These are phyloP conservation scores for Brachystomella parvula DNA, from an alignment of 1,140 invertebrate species.

Conservation along the genomic window DNA sequence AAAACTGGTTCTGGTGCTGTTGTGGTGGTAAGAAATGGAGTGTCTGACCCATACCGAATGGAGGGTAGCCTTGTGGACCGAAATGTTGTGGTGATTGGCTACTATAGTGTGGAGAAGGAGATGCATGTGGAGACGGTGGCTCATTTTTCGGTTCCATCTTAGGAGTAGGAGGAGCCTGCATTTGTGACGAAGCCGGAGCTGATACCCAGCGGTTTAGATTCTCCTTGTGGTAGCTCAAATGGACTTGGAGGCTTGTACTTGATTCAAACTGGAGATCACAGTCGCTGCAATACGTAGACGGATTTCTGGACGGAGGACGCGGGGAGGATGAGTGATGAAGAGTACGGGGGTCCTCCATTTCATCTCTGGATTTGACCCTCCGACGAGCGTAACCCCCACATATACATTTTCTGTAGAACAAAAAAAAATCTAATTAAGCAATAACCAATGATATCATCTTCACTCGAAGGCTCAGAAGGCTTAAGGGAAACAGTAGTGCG, in stretches of 20 bases:
- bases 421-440: background rate
- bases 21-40: background rate
- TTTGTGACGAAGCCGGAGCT: slow-evolving; percentile 14
- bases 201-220: slow-evolving; percentile 62
- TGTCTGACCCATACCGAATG: background rate
- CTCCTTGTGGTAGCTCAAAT: slow-evolving; percentile 68
- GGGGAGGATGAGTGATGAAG: background rate
- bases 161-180: background rate
- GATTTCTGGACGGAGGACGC: background rate
- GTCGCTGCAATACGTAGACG: slow-evolving; percentile 52
- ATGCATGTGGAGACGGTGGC: background rate
- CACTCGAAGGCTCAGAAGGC: too few relatives aligned
- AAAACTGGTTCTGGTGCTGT: slow-evolving; percentile 11
- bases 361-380: background rate
- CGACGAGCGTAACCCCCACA: background rate
- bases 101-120: background rate
- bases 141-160: background rate
- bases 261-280: slow-evolving; percentile 65
- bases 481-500: too few relatives aligned
- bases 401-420: background rate
- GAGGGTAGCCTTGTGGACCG: background rate
- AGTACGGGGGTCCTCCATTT: background rate
- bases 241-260: slow-evolving; percentile 63
- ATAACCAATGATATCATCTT: background rate
- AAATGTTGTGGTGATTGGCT: background rate